Conservation (phyloP, 2,113 vertebrate species). For the Rhinopomastus cyanomelas region DNA sequence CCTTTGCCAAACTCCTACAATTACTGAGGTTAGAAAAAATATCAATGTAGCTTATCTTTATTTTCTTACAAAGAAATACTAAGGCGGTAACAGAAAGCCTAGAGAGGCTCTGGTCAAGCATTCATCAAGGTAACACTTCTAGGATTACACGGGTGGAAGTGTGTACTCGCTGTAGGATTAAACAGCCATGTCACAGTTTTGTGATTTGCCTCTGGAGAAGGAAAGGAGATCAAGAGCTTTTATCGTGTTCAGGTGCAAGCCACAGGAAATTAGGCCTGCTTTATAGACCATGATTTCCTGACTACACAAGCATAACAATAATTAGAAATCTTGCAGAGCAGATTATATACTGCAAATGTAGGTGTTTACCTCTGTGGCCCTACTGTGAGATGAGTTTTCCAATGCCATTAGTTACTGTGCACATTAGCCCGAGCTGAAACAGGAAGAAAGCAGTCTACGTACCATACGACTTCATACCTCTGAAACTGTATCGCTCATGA, state of each 20-base stretch:
- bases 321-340: slow-evolving; percentile 59
- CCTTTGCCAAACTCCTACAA: not conserved
- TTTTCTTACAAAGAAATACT: slow-evolving; percentile 1
- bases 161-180: slow-evolving; percentile 34
- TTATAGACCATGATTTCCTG: slow-evolving; percentile 68
- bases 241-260: slow-evolving; percentile 67
- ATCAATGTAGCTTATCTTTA: not conserved
- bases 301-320: slow-evolving; percentile 61
- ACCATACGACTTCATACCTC: not conserved
- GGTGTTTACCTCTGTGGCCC: slow-evolving; percentile 37
- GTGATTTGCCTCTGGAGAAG: slow-evolving; percentile 63
- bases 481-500: not conserved
- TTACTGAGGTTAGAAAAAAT: not conserved
- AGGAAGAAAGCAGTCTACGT: not conserved
- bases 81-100: not conserved
- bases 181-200: slow-evolving; percentile 35
- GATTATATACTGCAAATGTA: slow-evolving; percentile 49
- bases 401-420: not conserved
- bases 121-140: slow-evolving; percentile 33
- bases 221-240: slow-evolving; percentile 64
- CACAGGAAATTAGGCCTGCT: slow-evolving; percentile 65
- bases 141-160: slow-evolving; percentile 22
- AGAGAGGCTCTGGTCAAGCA: slow-evolving; percentile 15
- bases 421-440: not conserved
- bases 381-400: slow-evolving; percentile 24